Conservation (phyloP, 1,140 invertebrate species). For the Cepaea nemoralis region DNA sequence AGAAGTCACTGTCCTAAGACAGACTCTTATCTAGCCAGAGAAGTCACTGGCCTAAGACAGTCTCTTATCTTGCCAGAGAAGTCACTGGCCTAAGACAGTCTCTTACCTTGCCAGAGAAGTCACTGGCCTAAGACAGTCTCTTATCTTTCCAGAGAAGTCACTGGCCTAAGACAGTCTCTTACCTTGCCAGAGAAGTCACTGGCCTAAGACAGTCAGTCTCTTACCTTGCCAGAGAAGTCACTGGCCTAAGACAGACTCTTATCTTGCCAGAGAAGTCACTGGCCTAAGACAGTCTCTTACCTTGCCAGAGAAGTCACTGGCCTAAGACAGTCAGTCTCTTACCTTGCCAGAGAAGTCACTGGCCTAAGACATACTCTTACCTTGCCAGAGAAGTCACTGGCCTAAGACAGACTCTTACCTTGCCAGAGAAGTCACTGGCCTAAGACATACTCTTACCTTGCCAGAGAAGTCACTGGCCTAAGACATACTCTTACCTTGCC, state of each 20-base stretch:
- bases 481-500: conserved; percentile 58
- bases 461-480: conserved; percentile 54
- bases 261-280: conserved; percentile 46
- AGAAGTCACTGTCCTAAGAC: neutral
- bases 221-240: conserved; percentile 56
- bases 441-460: too few relatives aligned
- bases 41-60: neutral
- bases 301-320: conserved; percentile 54
- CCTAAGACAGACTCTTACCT: conserved; percentile 51
- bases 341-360: conserved; percentile 57
- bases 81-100: neutral
- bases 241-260: conserved; percentile 49
- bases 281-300: conserved; percentile 33
- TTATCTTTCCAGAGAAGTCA: neutral
- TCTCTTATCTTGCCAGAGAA: neutral
- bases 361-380: too few relatives aligned
- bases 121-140: neutral
- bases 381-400: conserved; percentile 54
- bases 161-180: neutral
- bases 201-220: conserved; percentile 3
- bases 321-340: too few relatives aligned
- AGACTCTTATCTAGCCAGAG: neutral
- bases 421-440: conserved; percentile 45
- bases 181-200: conserved; percentile 57
- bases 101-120: neutral